phyloP scores from a whole-genome alignment of 2,888 invertebrate genomes.

The Ecdyonurus torrentis region DNA sequence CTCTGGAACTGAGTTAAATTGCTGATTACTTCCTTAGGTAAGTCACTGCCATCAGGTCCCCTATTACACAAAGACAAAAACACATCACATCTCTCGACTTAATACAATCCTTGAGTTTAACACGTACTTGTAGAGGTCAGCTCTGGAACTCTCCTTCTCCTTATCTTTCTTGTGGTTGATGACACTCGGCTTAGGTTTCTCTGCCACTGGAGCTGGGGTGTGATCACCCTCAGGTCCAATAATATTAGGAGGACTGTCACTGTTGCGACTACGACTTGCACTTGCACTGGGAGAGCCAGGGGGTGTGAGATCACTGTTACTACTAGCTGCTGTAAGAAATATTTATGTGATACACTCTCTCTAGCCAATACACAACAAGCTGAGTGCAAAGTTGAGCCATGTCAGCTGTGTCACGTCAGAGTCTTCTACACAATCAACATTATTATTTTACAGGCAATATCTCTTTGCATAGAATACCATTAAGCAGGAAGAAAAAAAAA shows the following conservation, averaged over 20 bases:
- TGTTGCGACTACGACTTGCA: background rate
- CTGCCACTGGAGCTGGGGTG: background rate
- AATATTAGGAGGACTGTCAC: background rate
- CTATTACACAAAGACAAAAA: constrained; percentile 8
- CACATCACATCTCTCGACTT: no score
- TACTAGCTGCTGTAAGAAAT: constrained; percentile 8
- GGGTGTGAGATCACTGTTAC: constrained; percentile 9
- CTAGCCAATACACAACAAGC: no score
- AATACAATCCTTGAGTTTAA: background rate
- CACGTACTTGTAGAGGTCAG: constrained; percentile 9
- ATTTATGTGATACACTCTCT: no score
- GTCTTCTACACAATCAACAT: no score
- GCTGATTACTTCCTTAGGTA: constrained; percentile 46
- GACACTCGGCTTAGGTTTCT: background rate
- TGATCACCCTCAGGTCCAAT: background rate
- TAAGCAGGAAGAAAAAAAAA: no score
- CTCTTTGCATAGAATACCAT: no score
- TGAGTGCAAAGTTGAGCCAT: no score
- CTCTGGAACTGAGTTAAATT: constrained; percentile 57
- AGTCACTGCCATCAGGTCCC: constrained; percentile 32
- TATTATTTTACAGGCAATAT: no score
- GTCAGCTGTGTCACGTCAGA: no score
- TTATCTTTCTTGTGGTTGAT: constrained; percentile 8
- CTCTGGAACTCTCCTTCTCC: constrained; percentile 13
- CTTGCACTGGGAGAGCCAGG: constrained; percentile 6